A percentile compares a stretch with the other conserved stretches of the same genome.
These are phyloP conservation scores for Orchesellides sinensis DNA, from an alignment of 2,888 invertebrate genomes.

Conservation along the genomic window DNA sequence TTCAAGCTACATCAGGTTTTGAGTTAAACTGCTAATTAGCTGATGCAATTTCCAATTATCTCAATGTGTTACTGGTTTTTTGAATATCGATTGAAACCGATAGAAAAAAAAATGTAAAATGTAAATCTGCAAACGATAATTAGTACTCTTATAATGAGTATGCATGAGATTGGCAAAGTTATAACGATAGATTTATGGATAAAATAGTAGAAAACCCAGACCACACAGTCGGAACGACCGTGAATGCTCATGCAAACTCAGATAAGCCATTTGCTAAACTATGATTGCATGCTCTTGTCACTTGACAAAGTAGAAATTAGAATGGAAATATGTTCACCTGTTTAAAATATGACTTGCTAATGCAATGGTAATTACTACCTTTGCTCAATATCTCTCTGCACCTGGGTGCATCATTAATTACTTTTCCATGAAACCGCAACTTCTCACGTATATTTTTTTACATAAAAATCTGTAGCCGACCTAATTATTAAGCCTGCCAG, in stretches of 20 bases:
- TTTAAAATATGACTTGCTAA: neutral
- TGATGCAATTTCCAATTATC: conserved; percentile 18
- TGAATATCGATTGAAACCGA: conserved; percentile 2
- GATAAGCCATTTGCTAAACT: conserved; percentile 14
- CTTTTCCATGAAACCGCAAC: too few species aligned
- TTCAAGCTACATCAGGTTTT: too few species aligned
- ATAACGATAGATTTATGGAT: too few species aligned
- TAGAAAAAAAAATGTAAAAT: neutral
- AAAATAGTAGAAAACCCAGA: conserved; percentile 1
- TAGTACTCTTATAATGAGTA: too few species aligned
- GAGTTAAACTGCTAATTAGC: conserved; percentile 6
- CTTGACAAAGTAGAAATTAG: conserved; percentile 8
- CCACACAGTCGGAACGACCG: neutral
- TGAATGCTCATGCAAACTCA: conserved; percentile 13
- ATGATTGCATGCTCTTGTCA: conserved; percentile 10
- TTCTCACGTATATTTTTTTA: too few species aligned
- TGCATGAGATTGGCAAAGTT: too few species aligned
- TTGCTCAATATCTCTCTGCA: conserved; percentile 5
- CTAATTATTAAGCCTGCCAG: too few species aligned
- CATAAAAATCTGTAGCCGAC: too few species aligned
- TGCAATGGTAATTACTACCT: conserved; percentile 7
- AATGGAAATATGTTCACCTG: neutral
- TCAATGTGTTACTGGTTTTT: neutral
- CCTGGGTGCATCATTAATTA: conserved; percentile 15
- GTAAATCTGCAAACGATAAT: neutral